Evolutionary conservation across 2,888 invertebrate genomes (phyloP).

Genomic region (Macrostomum cliftonense): DNA sequence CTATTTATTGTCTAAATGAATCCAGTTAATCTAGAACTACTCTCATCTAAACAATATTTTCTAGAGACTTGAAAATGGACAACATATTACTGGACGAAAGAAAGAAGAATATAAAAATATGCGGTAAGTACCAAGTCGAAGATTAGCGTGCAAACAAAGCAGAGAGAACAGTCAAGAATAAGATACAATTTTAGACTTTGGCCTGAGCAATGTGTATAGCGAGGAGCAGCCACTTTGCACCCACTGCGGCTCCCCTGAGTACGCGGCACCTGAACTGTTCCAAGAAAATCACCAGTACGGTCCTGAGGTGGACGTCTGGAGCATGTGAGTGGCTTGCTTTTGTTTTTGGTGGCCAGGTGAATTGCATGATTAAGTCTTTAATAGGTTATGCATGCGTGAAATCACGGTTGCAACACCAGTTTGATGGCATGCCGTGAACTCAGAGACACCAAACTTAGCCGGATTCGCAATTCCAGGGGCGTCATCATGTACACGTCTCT

Average conservation of each 20-base stretch:
- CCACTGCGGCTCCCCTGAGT: conserved; percentile 59
- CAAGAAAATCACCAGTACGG: conserved; percentile 51
- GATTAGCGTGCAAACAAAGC: no score
- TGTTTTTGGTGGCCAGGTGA: no score
- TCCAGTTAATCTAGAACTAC: no score
- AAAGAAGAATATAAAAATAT: conserved; percentile 52
- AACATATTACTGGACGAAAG: conserved; percentile 53
- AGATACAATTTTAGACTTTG: conserved; percentile 45
- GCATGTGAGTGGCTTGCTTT: conserved; percentile 43
- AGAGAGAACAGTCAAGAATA: no score
- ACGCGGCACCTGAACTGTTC: conserved; percentile 59
- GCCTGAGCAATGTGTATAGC: conserved; percentile 51
- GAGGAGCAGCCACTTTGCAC: conserved; percentile 48
- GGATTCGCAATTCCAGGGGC: conserved; percentile 45
- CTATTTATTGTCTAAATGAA: no score
- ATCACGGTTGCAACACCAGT: no score
- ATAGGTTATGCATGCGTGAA: no score
- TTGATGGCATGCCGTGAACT: no score
- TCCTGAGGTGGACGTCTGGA: conserved; percentile 59
- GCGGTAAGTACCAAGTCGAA: conserved; percentile 41
- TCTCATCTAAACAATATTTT: conserved; percentile 12
- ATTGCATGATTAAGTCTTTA: no score
- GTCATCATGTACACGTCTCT: conserved; percentile 58
- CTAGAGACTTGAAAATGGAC: conserved; percentile 58
- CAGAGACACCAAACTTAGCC: no score